phyloP scores from a whole-genome alignment of 2,113 vertebrate genomes.

The Archocentrus centrarchus region DNA sequence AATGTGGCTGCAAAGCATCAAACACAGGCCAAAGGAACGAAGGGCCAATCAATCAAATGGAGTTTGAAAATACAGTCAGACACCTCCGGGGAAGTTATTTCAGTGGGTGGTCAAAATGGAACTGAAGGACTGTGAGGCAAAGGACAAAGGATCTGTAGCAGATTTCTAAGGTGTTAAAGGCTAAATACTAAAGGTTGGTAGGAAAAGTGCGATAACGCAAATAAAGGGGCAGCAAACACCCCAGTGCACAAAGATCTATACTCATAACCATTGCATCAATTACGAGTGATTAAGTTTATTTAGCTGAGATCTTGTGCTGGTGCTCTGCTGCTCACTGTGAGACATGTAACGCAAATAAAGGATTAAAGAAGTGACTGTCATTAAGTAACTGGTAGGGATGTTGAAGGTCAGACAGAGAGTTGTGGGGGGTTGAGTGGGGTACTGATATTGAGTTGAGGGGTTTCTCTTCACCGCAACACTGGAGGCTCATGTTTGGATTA shows the following conservation, averaged over 20 bases:
- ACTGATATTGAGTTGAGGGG: constrained; percentile 79
- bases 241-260: background rate
- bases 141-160: constrained; percentile 16
- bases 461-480: constrained; percentile 83
- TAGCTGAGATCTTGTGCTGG: background rate
- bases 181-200: constrained; percentile 1
- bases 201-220: constrained; percentile 16
- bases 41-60: constrained; percentile 74
- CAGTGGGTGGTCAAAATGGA: constrained; percentile 67
- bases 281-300: background rate
- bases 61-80: constrained; percentile 71
- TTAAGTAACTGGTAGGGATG: constrained; percentile 8
- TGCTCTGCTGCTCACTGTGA: background rate
- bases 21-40: constrained; percentile 64
- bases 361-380: constrained; percentile 8
- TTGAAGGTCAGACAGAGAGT: background rate
- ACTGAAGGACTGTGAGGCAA: constrained; percentile 17
- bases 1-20: constrained; percentile 72
- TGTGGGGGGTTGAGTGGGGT: background rate
- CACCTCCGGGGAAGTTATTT: constrained; percentile 60
- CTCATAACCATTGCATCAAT: background rate
- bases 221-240: background rate
- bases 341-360: background rate
- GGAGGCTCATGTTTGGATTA: constrained; percentile 71
- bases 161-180: constrained; percentile 24